These are phyloP conservation scores for Drosophila monieri DNA, from an alignment of 2,888 invertebrate genomes.

Conservation along the genomic window DNA sequence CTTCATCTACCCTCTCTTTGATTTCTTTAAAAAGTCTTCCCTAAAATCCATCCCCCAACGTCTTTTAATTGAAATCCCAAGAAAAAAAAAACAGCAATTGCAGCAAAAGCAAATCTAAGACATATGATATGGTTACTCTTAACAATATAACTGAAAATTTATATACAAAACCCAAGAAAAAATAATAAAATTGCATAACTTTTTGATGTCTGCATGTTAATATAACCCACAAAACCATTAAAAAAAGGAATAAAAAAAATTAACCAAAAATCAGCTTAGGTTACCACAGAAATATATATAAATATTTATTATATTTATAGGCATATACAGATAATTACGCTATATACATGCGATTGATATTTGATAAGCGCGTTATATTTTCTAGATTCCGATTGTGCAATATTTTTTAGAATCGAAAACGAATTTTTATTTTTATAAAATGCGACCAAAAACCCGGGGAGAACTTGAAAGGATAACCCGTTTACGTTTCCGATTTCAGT, in stretches of 20 bases:
- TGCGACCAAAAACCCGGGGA: conserved; percentile 59
- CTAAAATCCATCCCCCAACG: conserved; percentile 2
- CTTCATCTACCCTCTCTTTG: not conserved
- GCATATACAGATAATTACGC: conserved; percentile 52
- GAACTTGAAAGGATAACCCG: conserved; percentile 1
- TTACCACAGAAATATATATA: conserved; percentile 35
- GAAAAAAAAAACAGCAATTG: conserved; percentile 6
- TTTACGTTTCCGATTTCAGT: conserved; percentile 4
- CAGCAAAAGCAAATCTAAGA: conserved; percentile 35
- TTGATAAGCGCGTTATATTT: conserved; percentile 72
- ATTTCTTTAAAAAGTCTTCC: conserved; percentile 30
- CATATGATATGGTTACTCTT: conserved; percentile 34
- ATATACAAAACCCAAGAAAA: not conserved
- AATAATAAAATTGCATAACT: conserved; percentile 51
- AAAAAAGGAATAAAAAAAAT: conserved; percentile 26
- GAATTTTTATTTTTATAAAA: conserved; percentile 76
- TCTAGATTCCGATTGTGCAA: conserved; percentile 74
- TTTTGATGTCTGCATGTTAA: conserved; percentile 76
- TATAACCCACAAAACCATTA: conserved; percentile 44
- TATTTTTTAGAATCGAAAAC: conserved; percentile 65
- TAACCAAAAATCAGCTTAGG: conserved; percentile 37
- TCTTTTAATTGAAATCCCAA: not conserved
- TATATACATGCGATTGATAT: conserved; percentile 49
- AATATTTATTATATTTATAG: conserved; percentile 37
- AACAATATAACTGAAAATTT: conserved; percentile 38